A percentile compares a stretch with the other conserved stretches of the same genome.
These are phyloP conservation scores for Trachemys scripta DNA, from an alignment of 2,113 vertebrate genomes.

Conservation along the genomic window DNA sequence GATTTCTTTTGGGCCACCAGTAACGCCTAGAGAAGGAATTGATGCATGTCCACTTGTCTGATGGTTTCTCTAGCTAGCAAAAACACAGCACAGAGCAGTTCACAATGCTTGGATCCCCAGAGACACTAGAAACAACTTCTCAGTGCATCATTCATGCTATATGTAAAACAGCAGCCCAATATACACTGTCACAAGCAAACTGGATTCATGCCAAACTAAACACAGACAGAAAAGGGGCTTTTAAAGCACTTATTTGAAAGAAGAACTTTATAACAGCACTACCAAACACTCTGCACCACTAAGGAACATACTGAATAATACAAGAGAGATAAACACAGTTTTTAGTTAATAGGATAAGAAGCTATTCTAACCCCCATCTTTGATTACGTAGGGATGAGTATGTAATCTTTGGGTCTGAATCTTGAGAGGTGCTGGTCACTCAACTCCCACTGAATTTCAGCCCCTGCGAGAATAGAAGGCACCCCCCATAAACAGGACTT, in stretches of 20 bases:
- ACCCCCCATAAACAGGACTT: not conserved
- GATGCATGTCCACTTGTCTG: not conserved
- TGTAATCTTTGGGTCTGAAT: not conserved
- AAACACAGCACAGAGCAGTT: not conserved
- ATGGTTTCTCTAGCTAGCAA: not conserved
- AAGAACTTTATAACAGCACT: not conserved
- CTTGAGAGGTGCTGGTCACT: not conserved
- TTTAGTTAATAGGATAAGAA: not conserved
- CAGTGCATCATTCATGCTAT: not conserved
- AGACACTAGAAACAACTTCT: not conserved
- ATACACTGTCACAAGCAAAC: not conserved
- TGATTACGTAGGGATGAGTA: not conserved
- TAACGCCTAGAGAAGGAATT: rapidly evolving
- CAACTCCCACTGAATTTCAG: not conserved
- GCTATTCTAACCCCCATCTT: not conserved
- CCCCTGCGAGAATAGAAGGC: not conserved
- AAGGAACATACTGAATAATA: not conserved
- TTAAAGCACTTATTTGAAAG: not conserved
- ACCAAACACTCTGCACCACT: not conserved
- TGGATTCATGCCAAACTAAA: not conserved
- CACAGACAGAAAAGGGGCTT: not conserved
- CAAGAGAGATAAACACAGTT: not conserved
- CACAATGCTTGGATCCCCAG: rapidly evolving
- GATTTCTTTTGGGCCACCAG: not conserved
- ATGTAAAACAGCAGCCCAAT: not conserved